Evolutionary conservation across 2,888 invertebrate species (phyloP).

Genomic region (Conchocele bisecta): DNA sequence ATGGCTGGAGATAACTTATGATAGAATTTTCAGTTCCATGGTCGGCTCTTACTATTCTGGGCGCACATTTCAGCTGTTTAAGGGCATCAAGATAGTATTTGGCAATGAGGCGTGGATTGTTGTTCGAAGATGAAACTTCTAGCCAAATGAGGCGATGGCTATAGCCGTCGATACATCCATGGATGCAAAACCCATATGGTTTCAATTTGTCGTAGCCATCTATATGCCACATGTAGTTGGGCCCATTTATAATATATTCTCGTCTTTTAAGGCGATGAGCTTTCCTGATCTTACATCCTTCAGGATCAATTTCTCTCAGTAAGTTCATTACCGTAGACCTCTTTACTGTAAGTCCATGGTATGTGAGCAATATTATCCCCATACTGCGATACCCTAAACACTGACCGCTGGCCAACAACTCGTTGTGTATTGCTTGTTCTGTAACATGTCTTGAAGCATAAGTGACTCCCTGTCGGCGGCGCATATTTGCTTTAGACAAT

Average conservation of each 20-base stretch:
- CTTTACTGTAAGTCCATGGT: constrained; percentile 24
- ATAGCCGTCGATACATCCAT: constrained; percentile 32
- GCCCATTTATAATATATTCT: constrained; percentile 19
- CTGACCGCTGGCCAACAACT: constrained; percentile 9
- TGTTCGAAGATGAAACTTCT: constrained; percentile 32
- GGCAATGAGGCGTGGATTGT: constrained; percentile 21
- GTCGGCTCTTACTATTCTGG: constrained; percentile 15
- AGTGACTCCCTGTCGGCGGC: constrained; percentile 1
- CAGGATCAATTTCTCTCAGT: constrained; percentile 25
- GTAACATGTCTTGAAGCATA: constrained; percentile 8
- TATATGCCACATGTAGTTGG: constrained; percentile 42
- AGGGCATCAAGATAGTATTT: constrained; percentile 24
- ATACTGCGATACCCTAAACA: constrained; percentile 33
- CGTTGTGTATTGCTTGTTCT: background rate
- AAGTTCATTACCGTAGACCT: constrained; percentile 20
- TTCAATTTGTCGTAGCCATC: constrained; percentile 44
- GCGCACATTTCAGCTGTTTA: background rate
- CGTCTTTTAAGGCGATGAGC: constrained; percentile 20
- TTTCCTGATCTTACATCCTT: constrained; percentile 12
- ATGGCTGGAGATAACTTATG: constrained; percentile 19
- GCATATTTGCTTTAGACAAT: constrained; percentile 6
- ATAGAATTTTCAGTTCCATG: constrained; percentile 28
- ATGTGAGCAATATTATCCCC: constrained; percentile 17
- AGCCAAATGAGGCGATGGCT: constrained; percentile 25
- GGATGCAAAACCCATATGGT: constrained; percentile 40